Conservation (phyloP, 2,888 invertebrate genomes). For the Nemurella pictetii region DNA sequence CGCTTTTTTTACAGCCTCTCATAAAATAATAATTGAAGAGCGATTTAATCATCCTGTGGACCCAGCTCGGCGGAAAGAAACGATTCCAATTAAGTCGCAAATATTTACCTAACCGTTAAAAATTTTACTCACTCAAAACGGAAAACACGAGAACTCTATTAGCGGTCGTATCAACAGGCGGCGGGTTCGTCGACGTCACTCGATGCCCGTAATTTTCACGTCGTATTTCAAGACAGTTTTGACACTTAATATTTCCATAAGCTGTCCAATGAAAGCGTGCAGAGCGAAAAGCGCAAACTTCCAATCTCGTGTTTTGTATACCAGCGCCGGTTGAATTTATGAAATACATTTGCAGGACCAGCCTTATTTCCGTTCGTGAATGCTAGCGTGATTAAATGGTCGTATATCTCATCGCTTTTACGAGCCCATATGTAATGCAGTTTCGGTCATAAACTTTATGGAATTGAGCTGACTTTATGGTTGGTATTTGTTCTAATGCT, state of each 20-base stretch:
- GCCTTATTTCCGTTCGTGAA: neutral
- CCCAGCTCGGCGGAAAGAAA: neutral
- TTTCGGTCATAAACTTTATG: neutral
- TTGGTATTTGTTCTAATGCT: neutral
- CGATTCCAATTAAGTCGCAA: neutral
- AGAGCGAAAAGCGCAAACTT: neutral
- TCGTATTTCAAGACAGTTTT: neutral
- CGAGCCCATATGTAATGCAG: neutral
- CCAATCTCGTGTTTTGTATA: neutral
- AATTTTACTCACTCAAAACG: neutral
- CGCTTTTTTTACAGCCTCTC: neutral
- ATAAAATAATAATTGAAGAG: neutral
- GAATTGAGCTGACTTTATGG: neutral
- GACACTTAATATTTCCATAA: neutral
- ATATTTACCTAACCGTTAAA: neutral
- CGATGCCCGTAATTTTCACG: neutral
- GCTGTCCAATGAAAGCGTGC: neutral
- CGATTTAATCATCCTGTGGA: neutral
- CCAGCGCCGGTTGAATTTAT: neutral
- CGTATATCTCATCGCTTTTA: neutral
- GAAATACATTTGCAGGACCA: neutral
- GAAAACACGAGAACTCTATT: neutral
- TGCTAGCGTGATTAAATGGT: neutral
- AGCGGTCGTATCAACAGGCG: neutral
- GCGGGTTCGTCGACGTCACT: neutral